phyloP scores from a whole-genome alignment of 2,113 vertebrate genomes.

The Heloderma charlesbogerti region DNA sequence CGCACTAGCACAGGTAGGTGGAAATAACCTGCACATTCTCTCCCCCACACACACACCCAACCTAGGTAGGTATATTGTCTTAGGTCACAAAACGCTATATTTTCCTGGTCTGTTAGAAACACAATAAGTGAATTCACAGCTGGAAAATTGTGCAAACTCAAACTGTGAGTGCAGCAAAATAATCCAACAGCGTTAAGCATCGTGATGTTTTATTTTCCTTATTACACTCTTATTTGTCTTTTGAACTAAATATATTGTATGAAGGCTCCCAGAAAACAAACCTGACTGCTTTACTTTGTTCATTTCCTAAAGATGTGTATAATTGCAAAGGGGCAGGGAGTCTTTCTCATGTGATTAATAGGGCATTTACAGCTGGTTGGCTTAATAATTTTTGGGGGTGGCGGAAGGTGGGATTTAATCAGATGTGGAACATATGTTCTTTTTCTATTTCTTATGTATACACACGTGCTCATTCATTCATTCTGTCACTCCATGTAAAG shows the following conservation, averaged over 20 bases:
- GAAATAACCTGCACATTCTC: conserved; percentile 25
- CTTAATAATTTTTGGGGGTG: not conserved
- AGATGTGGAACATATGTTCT: conserved; percentile 18
- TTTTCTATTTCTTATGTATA: not conserved
- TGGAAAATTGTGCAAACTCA: conserved; percentile 21
- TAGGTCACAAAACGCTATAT: conserved; percentile 24
- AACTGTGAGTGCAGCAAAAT: not conserved
- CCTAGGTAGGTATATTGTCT: not conserved
- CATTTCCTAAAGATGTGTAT: conserved; percentile 16
- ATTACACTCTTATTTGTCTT: not conserved
- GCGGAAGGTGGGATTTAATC: not conserved
- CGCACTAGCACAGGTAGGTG: conserved; percentile 94
- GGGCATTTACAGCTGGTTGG: not conserved
- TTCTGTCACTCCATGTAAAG: conserved; percentile 3
- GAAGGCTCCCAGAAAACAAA: conserved; percentile 27
- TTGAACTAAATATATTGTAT: not conserved
- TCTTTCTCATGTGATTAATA: conserved; percentile 14
- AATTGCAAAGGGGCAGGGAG: conserved; percentile 12
- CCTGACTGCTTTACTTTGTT: not conserved
- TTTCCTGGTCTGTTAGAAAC: conserved; percentile 22
- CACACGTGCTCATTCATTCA: not conserved
- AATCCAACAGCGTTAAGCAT: not conserved
- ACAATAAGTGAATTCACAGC: conserved; percentile 12
- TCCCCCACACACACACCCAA: not conserved
- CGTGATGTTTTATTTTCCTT: not conserved